Percentiles rank a stretch among this genome's conserved stretches.
phyloP scores from a whole-genome alignment of 2,797 vertebrate genomes.

The Cheirogaleus major region DNA sequence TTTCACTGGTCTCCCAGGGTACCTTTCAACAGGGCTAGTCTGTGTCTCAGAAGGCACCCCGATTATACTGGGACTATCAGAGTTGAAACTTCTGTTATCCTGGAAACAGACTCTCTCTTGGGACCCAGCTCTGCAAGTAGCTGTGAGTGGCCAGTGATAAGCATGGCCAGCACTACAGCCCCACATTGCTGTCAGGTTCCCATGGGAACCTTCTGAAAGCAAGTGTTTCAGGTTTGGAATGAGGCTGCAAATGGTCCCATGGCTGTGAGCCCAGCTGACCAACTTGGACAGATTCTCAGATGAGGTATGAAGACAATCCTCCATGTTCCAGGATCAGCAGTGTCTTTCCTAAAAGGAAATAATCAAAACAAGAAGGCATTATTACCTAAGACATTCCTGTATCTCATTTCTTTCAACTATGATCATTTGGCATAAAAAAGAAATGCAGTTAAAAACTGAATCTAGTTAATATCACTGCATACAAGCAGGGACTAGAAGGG shows the following conservation, averaged over 20 bases:
- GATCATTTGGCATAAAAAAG: not conserved
- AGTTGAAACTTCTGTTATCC: conserved; percentile 90
- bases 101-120: conserved; percentile 91
- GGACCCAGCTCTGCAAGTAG: conserved; percentile 89
- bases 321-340: conserved; percentile 87
- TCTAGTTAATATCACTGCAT: not conserved
- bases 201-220: conserved; percentile 90
- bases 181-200: conserved; percentile 92
- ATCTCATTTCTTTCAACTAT: conserved; percentile 41
- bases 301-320: conserved; percentile 94
- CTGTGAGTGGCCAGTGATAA: conserved; percentile 93
- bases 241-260: conserved; percentile 95
- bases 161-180: conserved; percentile 93
- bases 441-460: conserved; percentile 2
- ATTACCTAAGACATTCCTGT: conserved; percentile 53
- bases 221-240: conserved; percentile 93
- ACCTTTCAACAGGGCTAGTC: conserved; percentile 88
- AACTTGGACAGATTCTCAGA: conserved; percentile 93
- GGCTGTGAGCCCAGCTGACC: conserved; percentile 96
- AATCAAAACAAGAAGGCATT: conserved; percentile 64
- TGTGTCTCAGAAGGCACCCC: conserved; percentile 88
- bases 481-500: not conserved
- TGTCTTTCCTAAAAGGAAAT: conserved; percentile 75
- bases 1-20: conserved; percentile 86
- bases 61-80: conserved; percentile 89